phyloP scores from a whole-genome alignment of 2,113 vertebrate genomes.

The Alethe castanea region DNA sequence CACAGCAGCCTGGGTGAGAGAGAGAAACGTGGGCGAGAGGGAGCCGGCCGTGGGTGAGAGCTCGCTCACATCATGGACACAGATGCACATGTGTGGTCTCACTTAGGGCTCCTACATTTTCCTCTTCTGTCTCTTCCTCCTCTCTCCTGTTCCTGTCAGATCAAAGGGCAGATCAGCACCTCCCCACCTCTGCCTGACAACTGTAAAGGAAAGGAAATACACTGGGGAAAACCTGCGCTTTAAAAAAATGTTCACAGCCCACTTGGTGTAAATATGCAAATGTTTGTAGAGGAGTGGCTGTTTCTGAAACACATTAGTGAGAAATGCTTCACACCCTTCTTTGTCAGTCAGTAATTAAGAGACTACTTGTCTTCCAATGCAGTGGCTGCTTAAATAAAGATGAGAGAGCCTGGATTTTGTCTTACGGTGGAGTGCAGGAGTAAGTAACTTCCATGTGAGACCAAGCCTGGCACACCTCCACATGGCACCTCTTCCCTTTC shows the following conservation, averaged over 20 bases:
- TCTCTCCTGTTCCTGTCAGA: neutral
- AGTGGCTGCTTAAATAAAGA: neutral
- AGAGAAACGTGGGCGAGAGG: neutral
- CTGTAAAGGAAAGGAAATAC: neutral
- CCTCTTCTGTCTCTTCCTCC: neutral
- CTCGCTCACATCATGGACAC: neutral
- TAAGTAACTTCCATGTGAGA: neutral
- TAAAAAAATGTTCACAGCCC: neutral
- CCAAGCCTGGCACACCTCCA: neutral
- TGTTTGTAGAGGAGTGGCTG: neutral
- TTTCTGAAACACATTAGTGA: neutral
- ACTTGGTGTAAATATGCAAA: neutral
- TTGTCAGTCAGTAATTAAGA: neutral
- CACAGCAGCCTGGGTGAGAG: neutral
- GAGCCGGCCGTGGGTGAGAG: neutral
- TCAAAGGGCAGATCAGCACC: neutral
- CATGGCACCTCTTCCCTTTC: neutral
- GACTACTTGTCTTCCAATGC: neutral
- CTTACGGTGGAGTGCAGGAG: neutral
- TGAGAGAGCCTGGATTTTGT: neutral
- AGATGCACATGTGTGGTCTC: neutral
- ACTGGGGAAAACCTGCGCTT: neutral
- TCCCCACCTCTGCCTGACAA: neutral
- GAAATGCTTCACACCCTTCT: slow-evolving; percentile 13
- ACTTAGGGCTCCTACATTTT: neutral